Evolutionary conservation across 2,797 vertebrate species (phyloP), one percentile per base, ranked within the genome.

Genomic region (Avahi laniger): DNA sequence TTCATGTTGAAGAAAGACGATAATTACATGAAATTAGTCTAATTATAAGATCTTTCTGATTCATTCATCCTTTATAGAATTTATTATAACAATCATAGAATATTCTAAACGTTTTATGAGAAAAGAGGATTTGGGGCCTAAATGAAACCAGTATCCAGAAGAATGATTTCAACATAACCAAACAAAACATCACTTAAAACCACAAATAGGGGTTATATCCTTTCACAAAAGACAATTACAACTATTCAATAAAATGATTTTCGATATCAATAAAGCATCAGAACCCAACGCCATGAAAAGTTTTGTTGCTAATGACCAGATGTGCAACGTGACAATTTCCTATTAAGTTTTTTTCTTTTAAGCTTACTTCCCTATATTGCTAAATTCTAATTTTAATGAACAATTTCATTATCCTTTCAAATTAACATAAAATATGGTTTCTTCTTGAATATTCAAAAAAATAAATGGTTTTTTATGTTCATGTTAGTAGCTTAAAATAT

Each of bases 371-470:
- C 88, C 57, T 81, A 89, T 0, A 0, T 93, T 0, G 0, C 0
- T 24, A 70, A 81, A 93, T 59, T 80, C 30, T 73, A 5, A 14
- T 95, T 91, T 93, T 94, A 89, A 97, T 79, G 83, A 97, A 76
- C n/a, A 94, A 22, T 65, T 95, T 76, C 4, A 28, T 80, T 93
- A 86, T 54, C 12, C 26, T 95, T 93, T 86, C 59, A 54, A 28
- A 46, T 57, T 97, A 83, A 87, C 69, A 54, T 65, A 73, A 97
- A 91, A 94, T 79, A 81, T 20, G 7, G 13, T 93, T 86, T 94
- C 8, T 84, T 65, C 81, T 73, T 63, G 81, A 97, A 76, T 85
- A 57, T 15, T 97, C 2, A 89, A 43, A 89, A 94, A 94, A 97
- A 83, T 41, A 59, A 86, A 95, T 35, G 15, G 7, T 14, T 82